These are phyloP conservation scores for Microcebus jonahi DNA, from an alignment of 2,113 vertebrate genomes.

Conservation along the genomic window DNA sequence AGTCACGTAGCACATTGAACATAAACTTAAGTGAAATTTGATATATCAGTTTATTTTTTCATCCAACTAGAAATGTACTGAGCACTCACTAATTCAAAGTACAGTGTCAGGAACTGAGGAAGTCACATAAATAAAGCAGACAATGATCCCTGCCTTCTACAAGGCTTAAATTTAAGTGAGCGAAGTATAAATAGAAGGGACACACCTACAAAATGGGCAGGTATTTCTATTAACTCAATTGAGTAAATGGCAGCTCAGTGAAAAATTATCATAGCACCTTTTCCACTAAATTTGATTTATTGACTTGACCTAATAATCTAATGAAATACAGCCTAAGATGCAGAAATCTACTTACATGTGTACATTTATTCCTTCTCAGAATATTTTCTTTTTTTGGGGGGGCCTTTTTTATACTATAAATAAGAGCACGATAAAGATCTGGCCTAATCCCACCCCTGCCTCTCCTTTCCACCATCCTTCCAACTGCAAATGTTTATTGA, in stretches of 20 bases:
- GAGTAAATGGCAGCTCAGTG: neutral
- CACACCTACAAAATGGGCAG: neutral
- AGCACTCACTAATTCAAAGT: neutral
- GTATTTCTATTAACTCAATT: neutral
- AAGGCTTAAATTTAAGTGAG: neutral
- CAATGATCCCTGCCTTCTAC: neutral
- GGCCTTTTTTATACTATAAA: neutral
- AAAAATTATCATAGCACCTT: neutral
- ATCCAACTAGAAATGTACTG: neutral
- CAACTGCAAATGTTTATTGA: neutral
- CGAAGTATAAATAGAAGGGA: neutral
- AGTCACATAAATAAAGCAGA: neutral
- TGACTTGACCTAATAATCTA: neutral
- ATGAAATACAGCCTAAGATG: neutral
- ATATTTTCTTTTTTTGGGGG: neutral
- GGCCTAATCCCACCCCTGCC: accelerated
- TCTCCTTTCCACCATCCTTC: neutral
- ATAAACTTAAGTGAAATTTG: neutral
- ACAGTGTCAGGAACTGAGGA: neutral
- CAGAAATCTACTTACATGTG: neutral
- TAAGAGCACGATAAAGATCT: neutral
- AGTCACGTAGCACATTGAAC: neutral
- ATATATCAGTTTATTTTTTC: neutral
- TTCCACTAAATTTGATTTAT: neutral
- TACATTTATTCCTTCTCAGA: neutral